Evolutionary conservation across 2,113 vertebrate species (phyloP), one percentile per base, ranked within the genome.

Genomic region (Melanerpes formicivorus): DNA sequence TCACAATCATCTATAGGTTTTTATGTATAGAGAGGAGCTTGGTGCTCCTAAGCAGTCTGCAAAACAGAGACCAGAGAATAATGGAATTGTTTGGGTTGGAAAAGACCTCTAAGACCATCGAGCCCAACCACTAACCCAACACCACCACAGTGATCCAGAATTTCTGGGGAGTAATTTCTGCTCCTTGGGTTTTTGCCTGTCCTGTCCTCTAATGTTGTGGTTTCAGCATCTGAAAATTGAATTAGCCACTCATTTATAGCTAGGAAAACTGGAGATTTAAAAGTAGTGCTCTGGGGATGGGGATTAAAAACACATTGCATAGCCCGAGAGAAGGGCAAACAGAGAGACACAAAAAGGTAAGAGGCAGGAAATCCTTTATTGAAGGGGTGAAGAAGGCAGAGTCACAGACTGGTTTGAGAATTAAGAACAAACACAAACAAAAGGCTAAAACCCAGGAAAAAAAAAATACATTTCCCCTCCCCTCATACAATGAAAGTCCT

Each of bases 341-440:
- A 56, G 75, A 88, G 81, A 73, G 62, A 40, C 71, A 65, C 2
- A 2, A 48, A 34, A n/a, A 46, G 44, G 18, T 82, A 59, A 78
- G 46, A 75, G 84, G 87, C 73, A 92, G 77, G 77, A 94, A 92
- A 80, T 95, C 84, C 93, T 97, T 97, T 97, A 96, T 97, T 97
- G 94, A 93, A 88, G 70, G 67, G 60, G 63, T 77, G 90, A 93
- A 93, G 89, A 93, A 93, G 89, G 90, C 93, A 96, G 76, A 91
- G 44, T 93, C 93, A 89, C 84, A 71, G 69, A 48, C 54, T 80
- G 79, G 44, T 93, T 84, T 50, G 69, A 91, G 90, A 90, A 73
- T 95, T 66, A 90, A 90, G 90, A 87, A 8, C 79, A 76, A 90
- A 88, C 69, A 90, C 84, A 66, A 80, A 89, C 72, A 73, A 34